phyloP scores from a whole-genome alignment of 2,888 invertebrate species.

The Epinotia demarniana region DNA sequence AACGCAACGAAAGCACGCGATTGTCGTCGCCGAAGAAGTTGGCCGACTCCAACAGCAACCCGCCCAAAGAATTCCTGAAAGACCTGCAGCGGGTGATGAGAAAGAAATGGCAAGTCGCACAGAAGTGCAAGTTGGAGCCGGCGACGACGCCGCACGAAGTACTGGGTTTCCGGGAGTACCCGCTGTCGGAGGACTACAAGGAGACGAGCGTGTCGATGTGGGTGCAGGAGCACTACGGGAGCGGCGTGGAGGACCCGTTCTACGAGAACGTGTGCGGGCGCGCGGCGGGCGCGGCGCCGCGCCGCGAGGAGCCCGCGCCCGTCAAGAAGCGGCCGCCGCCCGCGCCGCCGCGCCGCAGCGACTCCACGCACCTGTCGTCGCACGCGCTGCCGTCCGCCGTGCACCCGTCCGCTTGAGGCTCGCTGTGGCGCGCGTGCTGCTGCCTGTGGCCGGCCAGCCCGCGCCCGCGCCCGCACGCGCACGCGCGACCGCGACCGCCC shows the following conservation, averaged over 20 bases:
- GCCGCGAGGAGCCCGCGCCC: slow-evolving; percentile 70
- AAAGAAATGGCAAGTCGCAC: slow-evolving; percentile 97
- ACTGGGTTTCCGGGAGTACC: slow-evolving; percentile 94
- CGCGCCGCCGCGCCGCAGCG: slow-evolving; percentile 95
- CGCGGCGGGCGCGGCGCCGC: slow-evolving; percentile 61
- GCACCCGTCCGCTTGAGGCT: slow-evolving; percentile 67
- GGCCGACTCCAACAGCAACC: slow-evolving; percentile 88
- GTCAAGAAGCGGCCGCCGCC: slow-evolving; percentile 92
- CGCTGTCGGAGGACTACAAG: slow-evolving; percentile 88
- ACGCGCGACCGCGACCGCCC: no score
- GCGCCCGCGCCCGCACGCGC: not conserved
- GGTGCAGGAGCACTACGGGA: slow-evolving; percentile 94
- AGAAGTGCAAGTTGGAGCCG: slow-evolving; percentile 94
- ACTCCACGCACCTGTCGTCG: slow-evolving; percentile 91
- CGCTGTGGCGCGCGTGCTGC: slow-evolving; percentile 32
- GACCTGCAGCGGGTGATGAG: slow-evolving; percentile 96
- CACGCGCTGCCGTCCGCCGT: slow-evolving; percentile 58
- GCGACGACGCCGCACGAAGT: slow-evolving; percentile 96
- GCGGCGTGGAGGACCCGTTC: slow-evolving; percentile 83
- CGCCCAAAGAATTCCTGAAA: slow-evolving; percentile 92
- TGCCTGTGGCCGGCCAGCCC: slow-evolving; percentile 12
- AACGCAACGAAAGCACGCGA: slow-evolving; percentile 89
- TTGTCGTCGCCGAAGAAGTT: slow-evolving; percentile 91
- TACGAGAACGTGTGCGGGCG: slow-evolving; percentile 89
- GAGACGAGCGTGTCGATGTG: slow-evolving; percentile 95